These are phyloP conservation scores for Hofmannophila pseudospretella DNA, from an alignment of 2,888 invertebrate genomes.

Conservation along the genomic window DNA sequence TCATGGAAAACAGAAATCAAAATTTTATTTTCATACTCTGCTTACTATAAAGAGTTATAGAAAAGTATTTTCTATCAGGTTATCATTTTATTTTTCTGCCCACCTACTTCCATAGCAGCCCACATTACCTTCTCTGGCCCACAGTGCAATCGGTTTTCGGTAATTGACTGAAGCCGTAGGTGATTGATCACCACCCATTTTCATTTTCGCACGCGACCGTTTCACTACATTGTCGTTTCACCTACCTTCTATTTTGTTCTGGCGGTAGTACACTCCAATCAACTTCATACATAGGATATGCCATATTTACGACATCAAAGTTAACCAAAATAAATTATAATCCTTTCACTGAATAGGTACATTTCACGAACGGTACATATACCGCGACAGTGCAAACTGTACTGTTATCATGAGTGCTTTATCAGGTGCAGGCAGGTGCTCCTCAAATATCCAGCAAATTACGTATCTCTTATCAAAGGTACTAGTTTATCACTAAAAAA, in stretches of 20 bases:
- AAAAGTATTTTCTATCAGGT: no score
- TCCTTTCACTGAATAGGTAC: constrained; percentile 18
- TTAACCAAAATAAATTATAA: constrained; percentile 32
- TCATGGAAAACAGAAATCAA: constrained; percentile 8
- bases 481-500: constrained; percentile 72
- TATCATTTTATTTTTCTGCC: no score
- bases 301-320: constrained; percentile 48
- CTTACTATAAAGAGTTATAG: no score
- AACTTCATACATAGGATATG: constrained; percentile 82
- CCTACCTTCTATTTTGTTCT: constrained; percentile 90
- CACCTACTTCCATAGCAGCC: no score
- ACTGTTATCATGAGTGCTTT: constrained; percentile 72
- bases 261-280: constrained; percentile 92
- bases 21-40: no score
- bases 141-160: no score
- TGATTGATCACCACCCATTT: no score
- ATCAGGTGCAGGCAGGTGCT: constrained; percentile 69
- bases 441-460: constrained; percentile 70
- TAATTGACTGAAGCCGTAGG: no score
- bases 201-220: no score
- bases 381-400: constrained; percentile 60
- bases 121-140: no score
- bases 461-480: constrained; percentile 75
- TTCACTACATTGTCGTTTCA: no score
- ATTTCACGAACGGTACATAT: constrained; percentile 58